Conservation (phyloP, 1,140 invertebrate species). For the Diorhabda carinulata region DNA sequence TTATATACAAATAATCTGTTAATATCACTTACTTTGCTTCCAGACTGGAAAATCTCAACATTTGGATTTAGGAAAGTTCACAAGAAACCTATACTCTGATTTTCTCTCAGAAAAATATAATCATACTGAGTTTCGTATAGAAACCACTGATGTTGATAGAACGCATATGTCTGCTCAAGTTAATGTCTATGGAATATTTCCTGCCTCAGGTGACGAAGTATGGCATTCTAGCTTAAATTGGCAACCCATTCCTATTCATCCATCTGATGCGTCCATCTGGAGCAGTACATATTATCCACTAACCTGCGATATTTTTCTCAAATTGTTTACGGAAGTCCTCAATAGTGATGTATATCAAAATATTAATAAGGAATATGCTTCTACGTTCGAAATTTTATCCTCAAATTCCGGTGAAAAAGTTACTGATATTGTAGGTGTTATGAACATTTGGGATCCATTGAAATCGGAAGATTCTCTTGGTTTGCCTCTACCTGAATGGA, state of each 20-base stretch:
- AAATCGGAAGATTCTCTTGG: neutral
- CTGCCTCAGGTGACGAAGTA: slow-evolving; percentile 60
- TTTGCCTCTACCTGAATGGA: slow-evolving; percentile 2
- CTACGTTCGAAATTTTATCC: neutral
- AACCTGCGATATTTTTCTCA: neutral
- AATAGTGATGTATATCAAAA: neutral
- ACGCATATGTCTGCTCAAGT: slow-evolving; percentile 81
- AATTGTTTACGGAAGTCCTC: neutral
- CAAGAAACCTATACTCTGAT: slow-evolving; percentile 63
- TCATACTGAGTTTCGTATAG: slow-evolving; percentile 59
- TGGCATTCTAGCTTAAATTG: slow-evolving; percentile 69
- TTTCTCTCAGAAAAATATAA: slow-evolving; percentile 61
- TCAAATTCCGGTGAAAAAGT: neutral
- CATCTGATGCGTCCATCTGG: neutral
- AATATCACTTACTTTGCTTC: slow-evolving; percentile 23
- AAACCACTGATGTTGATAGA: slow-evolving; percentile 72
- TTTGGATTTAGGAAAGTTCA: slow-evolving; percentile 68
- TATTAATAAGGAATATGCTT: neutral
- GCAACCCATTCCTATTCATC: slow-evolving; percentile 81
- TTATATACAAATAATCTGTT: no score
- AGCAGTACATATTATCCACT: neutral
- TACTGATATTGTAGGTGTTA: neutral
- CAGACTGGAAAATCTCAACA: slow-evolving; percentile 73
- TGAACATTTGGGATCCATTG: neutral
- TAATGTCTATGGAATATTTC: slow-evolving; percentile 76